These are phyloP conservation scores for Cloeon dipterum DNA, from an alignment of 2,888 invertebrate species.

Conservation along the genomic window DNA sequence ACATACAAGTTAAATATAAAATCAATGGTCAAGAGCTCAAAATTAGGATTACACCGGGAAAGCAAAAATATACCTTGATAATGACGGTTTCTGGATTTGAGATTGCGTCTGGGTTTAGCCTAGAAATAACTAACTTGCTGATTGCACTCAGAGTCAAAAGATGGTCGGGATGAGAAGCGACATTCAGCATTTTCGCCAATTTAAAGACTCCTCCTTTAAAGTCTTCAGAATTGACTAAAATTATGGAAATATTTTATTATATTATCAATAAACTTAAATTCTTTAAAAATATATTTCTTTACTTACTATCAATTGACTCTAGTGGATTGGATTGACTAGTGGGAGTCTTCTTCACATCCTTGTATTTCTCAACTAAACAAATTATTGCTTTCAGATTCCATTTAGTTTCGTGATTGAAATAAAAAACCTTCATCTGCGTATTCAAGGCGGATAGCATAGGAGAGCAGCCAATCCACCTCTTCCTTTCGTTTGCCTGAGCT, in stretches of 20 bases:
- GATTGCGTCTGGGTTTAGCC: conserved; percentile 32
- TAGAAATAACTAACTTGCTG: conserved; percentile 31
- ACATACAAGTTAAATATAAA: conserved; percentile 7
- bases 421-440: conserved; percentile 49
- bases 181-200: conserved; percentile 54
- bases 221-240: conserved; percentile 51
- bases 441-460: conserved; percentile 60
- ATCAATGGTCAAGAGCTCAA: neutral
- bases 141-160: conserved; percentile 47
- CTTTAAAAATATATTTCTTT: conserved; percentile 2
- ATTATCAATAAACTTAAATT: conserved; percentile 5
- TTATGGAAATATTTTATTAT: conserved; percentile 4
- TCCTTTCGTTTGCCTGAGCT: conserved; percentile 30
- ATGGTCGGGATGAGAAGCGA: conserved; percentile 61
- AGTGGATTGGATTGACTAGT: too few relatives aligned
- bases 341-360: too few relatives aligned
- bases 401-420: neutral
- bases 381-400: too few relatives aligned
- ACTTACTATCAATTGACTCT: too few relatives aligned
- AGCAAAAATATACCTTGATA: conserved; percentile 15
- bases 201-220: conserved; percentile 63
- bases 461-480: conserved; percentile 66
- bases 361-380: too few relatives aligned
- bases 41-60: neutral
- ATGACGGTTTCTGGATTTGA: conserved; percentile 27